A percentile compares a stretch with the other conserved stretches of the same genome.
These are phyloP conservation scores for Ditula angustiorana DNA, from an alignment of 2,888 invertebrate species.

Conservation along the genomic window DNA sequence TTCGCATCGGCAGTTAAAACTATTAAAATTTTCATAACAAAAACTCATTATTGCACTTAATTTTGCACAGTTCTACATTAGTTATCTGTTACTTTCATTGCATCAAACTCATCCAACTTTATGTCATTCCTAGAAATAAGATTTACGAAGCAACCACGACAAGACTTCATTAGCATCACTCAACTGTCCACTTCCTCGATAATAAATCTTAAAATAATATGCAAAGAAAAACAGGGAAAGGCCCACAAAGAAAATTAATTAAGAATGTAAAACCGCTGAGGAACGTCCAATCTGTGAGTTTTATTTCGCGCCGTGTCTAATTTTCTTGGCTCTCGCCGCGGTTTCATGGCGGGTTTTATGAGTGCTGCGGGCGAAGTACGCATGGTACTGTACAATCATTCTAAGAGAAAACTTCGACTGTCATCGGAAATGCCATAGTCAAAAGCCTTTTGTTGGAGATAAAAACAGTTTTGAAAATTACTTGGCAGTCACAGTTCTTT, in stretches of 20 bases:
- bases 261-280: slow-evolving; percentile 28
- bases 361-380: neutral
- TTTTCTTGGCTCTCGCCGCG: neutral
- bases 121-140: slow-evolving; percentile 1
- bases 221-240: slow-evolving; percentile 9
- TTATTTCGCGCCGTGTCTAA: slow-evolving; percentile 13
- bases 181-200: slow-evolving; percentile 18
- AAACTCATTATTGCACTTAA: too few species aligned
- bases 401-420: too few species aligned
- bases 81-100: too few species aligned
- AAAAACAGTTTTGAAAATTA: too few species aligned
- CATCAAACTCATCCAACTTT: too few species aligned
- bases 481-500: too few species aligned
- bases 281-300: neutral
- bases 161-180: slow-evolving; percentile 23
- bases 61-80: too few species aligned
- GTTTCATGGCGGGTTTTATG: neutral
- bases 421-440: too few species aligned
- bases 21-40: too few species aligned
- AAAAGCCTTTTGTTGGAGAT: too few species aligned
- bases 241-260: slow-evolving; percentile 35
- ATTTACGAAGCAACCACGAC: neutral
- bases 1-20: too few species aligned
- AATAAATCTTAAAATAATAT: slow-evolving; percentile 32
- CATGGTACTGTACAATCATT: neutral